Conservation (phyloP, 1,140 invertebrate species). For the Drosophila varians region DNA sequence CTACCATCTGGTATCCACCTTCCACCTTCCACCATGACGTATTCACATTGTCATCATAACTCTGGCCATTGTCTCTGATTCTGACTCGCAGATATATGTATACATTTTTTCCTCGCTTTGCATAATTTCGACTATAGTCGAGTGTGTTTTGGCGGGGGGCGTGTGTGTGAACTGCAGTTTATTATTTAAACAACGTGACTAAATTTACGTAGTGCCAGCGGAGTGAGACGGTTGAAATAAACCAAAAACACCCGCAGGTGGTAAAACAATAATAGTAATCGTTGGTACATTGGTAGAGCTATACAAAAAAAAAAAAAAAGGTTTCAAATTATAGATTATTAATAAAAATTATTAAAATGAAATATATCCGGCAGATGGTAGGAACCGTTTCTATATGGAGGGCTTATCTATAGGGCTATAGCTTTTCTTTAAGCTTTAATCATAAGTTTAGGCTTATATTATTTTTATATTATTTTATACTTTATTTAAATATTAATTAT, state of each 20-base stretch:
- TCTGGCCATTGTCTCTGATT: conserved; percentile 61
- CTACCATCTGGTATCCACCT: not conserved
- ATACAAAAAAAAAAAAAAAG: too few species aligned
- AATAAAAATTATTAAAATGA: too few species aligned
- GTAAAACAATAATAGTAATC: conserved; percentile 73
- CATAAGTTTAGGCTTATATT: too few species aligned
- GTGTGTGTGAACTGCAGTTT: conserved; percentile 65
- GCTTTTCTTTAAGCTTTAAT: too few species aligned
- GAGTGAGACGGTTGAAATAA: conserved; percentile 6
- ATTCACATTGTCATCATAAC: conserved; percentile 76
- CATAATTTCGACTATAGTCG: conserved; percentile 54
- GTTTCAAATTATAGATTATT: too few species aligned
- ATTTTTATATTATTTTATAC: too few species aligned
- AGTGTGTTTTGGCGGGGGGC: conserved; percentile 21
- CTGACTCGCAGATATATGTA: conserved; percentile 41
- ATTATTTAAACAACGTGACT: conserved; percentile 81
- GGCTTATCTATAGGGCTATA: too few species aligned
- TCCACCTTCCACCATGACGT: conserved; percentile 41
- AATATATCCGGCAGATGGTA: too few species aligned
- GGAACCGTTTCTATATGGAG: too few species aligned
- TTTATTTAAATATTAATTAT: too few species aligned
- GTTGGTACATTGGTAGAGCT: conserved; percentile 26
- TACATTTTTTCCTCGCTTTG: conserved; percentile 56
- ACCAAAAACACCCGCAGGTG: conserved; percentile 54
- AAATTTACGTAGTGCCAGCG: conserved; percentile 71